Percentiles rank a stretch among this genome's conserved stretches.
These are phyloP conservation scores for Hymenopus coronatus DNA, from an alignment of 2,888 invertebrate species.

Conservation along the genomic window DNA sequence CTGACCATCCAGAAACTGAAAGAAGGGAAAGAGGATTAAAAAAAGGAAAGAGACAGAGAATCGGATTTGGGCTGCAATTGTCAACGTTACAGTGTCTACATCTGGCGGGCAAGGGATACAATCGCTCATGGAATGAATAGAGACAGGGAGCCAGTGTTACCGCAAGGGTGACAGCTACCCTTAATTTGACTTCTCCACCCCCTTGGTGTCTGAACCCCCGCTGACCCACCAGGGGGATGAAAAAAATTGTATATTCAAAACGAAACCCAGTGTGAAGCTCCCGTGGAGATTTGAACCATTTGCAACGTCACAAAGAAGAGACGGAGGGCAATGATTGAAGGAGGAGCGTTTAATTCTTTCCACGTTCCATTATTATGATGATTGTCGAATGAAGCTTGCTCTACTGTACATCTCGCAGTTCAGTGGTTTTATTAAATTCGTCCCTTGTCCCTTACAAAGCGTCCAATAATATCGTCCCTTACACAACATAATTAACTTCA, in stretches of 20 bases:
- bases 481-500: too few relatives aligned
- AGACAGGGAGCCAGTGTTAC: neutral
- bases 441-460: neutral
- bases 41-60: neutral
- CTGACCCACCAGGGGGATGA: constrained; percentile 11
- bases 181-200: constrained; percentile 30
- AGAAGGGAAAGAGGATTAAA: constrained; percentile 12
- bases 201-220: constrained; percentile 27
- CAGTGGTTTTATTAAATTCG: constrained; percentile 10
- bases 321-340: neutral
- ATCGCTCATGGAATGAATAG: constrained; percentile 30
- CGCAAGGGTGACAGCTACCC: constrained; percentile 12
- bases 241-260: constrained; percentile 1
- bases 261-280: neutral
- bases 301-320: constrained; percentile 2
- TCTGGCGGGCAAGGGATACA: constrained; percentile 23
- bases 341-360: neutral
- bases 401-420: neutral
- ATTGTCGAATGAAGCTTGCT: neutral
- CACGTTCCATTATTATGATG: neutral
- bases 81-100: constrained; percentile 21
- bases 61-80: constrained; percentile 21
- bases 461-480: neutral
- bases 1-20: constrained; percentile 23
- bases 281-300: constrained; percentile 8